These are phyloP conservation scores for Hemistola chrysoprasaria DNA, from an alignment of 2,888 invertebrate species.

Conservation along the genomic window DNA sequence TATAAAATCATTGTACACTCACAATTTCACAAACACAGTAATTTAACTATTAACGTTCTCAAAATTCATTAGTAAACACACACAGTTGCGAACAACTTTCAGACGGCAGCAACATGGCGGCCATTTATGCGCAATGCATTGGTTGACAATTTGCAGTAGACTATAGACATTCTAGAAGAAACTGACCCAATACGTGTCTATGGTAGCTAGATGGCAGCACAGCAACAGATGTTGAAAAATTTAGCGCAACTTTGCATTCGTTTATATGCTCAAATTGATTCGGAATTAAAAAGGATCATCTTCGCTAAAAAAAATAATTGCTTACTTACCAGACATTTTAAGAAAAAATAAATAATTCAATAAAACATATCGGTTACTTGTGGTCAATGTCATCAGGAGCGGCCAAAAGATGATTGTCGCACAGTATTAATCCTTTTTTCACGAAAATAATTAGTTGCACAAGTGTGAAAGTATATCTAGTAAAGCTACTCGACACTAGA, in stretches of 20 bases:
- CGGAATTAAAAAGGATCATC: no score
- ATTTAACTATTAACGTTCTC: slow-evolving; percentile 74
- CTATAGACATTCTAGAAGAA: slow-evolving; percentile 68
- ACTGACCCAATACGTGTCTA: slow-evolving; percentile 33
- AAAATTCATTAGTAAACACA: slow-evolving; percentile 83
- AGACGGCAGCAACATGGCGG: slow-evolving; percentile 83
- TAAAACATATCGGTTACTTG: no score
- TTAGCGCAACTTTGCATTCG: no score
- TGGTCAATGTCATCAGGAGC: no score
- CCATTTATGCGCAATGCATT: slow-evolving; percentile 83
- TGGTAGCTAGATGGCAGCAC: slow-evolving; percentile 51
- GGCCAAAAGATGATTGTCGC: no score
- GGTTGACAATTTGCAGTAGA: slow-evolving; percentile 81
- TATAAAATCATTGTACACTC: slow-evolving; percentile 80
- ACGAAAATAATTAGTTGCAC: no score
- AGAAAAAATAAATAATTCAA: no score
- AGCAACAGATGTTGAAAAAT: no score
- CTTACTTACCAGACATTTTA: no score
- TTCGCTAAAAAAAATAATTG: no score
- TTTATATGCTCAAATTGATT: no score
- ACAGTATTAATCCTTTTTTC: no score
- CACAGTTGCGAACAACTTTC: slow-evolving; percentile 82
- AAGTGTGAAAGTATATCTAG: slow-evolving; percentile 4
- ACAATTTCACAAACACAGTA: slow-evolving; percentile 81
- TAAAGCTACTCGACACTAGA: slow-evolving; percentile 37